Evolutionary conservation across 2,113 vertebrate genomes (phyloP), one percentile per base, ranked within the genome.

Genomic region (Triplophysa rosa): DNA sequence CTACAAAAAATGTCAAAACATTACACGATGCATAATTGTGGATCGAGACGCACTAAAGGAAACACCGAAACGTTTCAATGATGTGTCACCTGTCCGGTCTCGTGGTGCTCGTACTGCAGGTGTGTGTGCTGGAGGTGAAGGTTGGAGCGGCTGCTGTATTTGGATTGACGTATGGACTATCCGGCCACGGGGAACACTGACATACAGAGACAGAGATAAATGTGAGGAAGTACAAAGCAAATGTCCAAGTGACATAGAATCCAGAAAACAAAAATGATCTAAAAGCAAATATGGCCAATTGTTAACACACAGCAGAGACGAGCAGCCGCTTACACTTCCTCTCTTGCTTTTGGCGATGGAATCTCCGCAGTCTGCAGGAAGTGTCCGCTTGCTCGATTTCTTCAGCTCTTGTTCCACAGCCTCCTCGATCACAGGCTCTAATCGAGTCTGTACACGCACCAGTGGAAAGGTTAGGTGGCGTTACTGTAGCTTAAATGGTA

Each of bases 301-400:
- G 4, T 33, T 33, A 33, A 33, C 1, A 70, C 42, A 49, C 2
- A 70, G 67, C 26, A 56, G 12, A 59, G 54, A 71, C 65, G 80
- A 81, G 77, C 67, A 92, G 93, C 89, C 86, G 87, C 96, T 98
- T 97, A 98, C 97, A 95, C 96, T 98, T 95, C 97, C 97, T 95
- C 83, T 75, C 54, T 84, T 84, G 76, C 97, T 94, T 93, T 98
- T 98, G 95, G 97, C 96, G 93, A 98, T 93, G 92, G 96, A 98
- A 95, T 98, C 97, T 89, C 97, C 96, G 93, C 95, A 98, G 94
- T 98, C 97, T 93, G 97, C 96, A 91, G 96, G 96, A 91, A 98
- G 96, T 89, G 97, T 98, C 91, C 97, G 95, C 93, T 98, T 98
- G 94, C 96, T 98, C 91, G 96, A 98, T 94, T 98, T 98, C 95